Evolutionary conservation across 1,140 invertebrate genomes (phyloP), one percentile per base, ranked within the genome.

Genomic region (Nephila pilipes): DNA sequence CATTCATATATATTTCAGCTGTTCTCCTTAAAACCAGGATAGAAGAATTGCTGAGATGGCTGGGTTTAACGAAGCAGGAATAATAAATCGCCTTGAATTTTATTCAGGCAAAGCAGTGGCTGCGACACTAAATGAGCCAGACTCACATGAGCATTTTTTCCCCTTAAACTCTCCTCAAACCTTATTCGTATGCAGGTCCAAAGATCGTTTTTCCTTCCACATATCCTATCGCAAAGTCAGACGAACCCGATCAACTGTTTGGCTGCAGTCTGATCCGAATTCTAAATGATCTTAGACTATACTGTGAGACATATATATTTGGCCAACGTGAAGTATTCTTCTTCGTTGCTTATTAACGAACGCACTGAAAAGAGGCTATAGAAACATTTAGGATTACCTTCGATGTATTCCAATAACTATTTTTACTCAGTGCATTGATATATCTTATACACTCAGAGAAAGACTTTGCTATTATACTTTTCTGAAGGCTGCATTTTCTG

Each of bases 71-170:
- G 85, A 87, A 69, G 85, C 60, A 87, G 46, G 58, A 79, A 79
- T 87, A 89, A 89, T 65, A 89, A 89, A 89, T 80, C 65, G 79
- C 55, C 54, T 89, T 46, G 87, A 89, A 89, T 89, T 89, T 79
- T 79, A 75, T 89, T 89, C 46, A 29, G 79, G 87, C 46, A 79
- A 75, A 60, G 32, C 18, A 22, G 57, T 75, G 20, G 29, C 58
- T 36, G 25, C n/a, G 69, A 57, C 87, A 79, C 87, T 80, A 89
- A 89, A 89, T 89, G 87, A 79, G 60, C 85, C 57, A 29, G 75
- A 90, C 89, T 63, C 14, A 46, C 55, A 83, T 63, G 25, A 90
- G 55, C 10, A 36, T 80, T 25, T 57, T 89, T 89, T 55, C 57
- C 14, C 25, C 55, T 79, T 29, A 32, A 46, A 88, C 63, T 88